Evolutionary conservation across 2,888 invertebrate species (phyloP).

Genomic region (Cyaniris semiargus): DNA sequence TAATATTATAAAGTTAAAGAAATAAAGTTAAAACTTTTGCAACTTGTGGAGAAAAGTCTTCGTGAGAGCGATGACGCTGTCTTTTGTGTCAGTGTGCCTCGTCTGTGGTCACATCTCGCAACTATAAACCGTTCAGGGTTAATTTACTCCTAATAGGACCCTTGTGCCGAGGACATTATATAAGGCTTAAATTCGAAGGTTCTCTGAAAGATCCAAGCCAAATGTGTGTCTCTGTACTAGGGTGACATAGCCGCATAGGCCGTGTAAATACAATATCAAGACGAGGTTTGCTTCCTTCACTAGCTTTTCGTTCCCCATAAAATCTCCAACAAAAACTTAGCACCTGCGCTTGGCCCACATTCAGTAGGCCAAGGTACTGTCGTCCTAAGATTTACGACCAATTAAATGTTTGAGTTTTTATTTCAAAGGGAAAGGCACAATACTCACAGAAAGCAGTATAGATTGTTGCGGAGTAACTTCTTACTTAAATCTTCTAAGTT

Average conservation of each 20-base stretch:
- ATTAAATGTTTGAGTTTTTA: neutral
- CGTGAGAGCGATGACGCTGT: neutral
- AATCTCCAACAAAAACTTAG: slow-evolving; percentile 16
- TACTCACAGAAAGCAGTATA: neutral
- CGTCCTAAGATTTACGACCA: slow-evolving; percentile 8
- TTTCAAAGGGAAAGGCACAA: slow-evolving; percentile 8
- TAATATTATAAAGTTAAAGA: too few relatives aligned
- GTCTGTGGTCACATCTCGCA: neutral
- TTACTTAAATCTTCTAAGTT: neutral
- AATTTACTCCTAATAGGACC: neutral
- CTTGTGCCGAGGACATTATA: neutral
- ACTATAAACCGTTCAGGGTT: slow-evolving; percentile 31
- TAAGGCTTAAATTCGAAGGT: neutral
- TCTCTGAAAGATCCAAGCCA: neutral
- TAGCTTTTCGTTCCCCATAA: slow-evolving; percentile 20
- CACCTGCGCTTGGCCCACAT: slow-evolving; percentile 12
- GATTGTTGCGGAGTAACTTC: neutral
- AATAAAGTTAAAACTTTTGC: too few relatives aligned
- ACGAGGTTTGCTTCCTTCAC: neutral
- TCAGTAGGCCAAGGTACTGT: slow-evolving; percentile 17
- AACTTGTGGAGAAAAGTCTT: too few relatives aligned
- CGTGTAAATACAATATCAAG: slow-evolving; percentile 40
- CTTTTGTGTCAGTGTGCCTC: neutral
- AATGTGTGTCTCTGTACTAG: slow-evolving; percentile 44
- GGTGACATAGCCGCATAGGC: slow-evolving; percentile 43